Evolutionary conservation across 2,888 invertebrate species (phyloP), one percentile per base, ranked within the genome.

Genomic region (Andrena fulva): DNA sequence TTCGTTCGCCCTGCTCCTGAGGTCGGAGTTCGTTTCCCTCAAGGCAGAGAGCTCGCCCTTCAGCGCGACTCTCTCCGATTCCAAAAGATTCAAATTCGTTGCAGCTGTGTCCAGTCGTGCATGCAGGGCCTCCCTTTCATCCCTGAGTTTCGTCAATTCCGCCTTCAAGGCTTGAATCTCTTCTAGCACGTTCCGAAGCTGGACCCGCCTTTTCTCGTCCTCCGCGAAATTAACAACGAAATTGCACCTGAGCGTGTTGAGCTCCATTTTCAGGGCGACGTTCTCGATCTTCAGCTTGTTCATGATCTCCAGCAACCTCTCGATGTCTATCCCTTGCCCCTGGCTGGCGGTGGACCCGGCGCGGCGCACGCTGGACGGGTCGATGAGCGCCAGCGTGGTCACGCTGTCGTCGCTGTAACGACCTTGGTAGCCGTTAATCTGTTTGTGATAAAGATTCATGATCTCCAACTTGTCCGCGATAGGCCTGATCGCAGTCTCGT

Each of bases 41-140:
- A 87, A 69, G n/a, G 77, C 78, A 31, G 77, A 74, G 52, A 91
- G 85, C 75, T 91, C 90, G 1, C 86, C 70, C 77, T 89, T 91
- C 48, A 90, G 80, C 59, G 85, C 89, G 29, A 64, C 24, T 59
- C 86, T 89, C 73, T 91, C 91, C 6, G 72, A 77, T 66, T 84
- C 82, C 33, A 89, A 59, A 20, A 42, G 73, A 67, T 81, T 64
- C 68, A 84, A 85, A 77, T 86, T 84, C 60, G 64, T 56, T 48
- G 48, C 69, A 60, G 75, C 73, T 20, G 68, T 74, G 42, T 90
- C 82, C 27, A 89, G 60, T 70, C 82, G 80, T 60, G 27, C 67
- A 56, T 71, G 84, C 66, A 90, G 69, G 5, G 72, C 54, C 31
- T 67, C 71, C 29, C 84, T 89, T 42, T 90, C 89, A 5, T 78